Evolutionary conservation across 2,888 invertebrate genomes (phyloP), one percentile per base, ranked within the genome.

Genomic region (Aleiodes leptofemur): DNA sequence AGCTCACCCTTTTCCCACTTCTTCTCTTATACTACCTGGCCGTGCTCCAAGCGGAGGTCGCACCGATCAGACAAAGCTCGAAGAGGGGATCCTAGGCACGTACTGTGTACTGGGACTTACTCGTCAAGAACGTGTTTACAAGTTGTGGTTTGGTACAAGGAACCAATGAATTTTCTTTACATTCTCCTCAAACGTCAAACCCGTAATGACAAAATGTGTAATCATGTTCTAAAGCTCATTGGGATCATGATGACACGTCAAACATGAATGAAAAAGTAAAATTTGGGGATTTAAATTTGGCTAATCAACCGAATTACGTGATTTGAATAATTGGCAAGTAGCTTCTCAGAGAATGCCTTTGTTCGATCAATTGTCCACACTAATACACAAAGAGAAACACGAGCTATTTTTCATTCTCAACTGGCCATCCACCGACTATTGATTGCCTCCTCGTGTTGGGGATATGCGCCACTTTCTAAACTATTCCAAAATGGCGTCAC

Each of bases 401-500:
- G 23, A 38, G 78, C 79, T 79, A 83, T 82, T 82, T 82, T 82
- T 80, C 78, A 79, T 80, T 79, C 73, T 55, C 16, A 66, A 23
- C 23, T 56, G 29, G 51, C 61, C 70, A 81, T 83, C 82, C 84
- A 83, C 82, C 83, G 78, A 80, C 83, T 85, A 85, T 86, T 82
- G 84, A 86, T 85, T 84, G 76, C 73, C 77, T 57, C 57, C 69
- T 14, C 66, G 64, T 74, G 69, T 43, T 59, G 66, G 73, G 59
- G 76, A 76, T 75, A 69, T 74, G 78, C 77, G 76, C 68, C 75
- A 75, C 72, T 74, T 53, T 43, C 56, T 56, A 76, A 81, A 82
- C 81, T 78, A 80, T 82, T 83, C 74, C 80, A 82, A 84, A 78
- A 84, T 82, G 82, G 82, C 81, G 81, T 72, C 59, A 16, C 50